Evolutionary conservation across 2,113 vertebrate species (phyloP), one percentile per base, ranked within the genome.

Genomic region (Spizaetus ornatus): DNA sequence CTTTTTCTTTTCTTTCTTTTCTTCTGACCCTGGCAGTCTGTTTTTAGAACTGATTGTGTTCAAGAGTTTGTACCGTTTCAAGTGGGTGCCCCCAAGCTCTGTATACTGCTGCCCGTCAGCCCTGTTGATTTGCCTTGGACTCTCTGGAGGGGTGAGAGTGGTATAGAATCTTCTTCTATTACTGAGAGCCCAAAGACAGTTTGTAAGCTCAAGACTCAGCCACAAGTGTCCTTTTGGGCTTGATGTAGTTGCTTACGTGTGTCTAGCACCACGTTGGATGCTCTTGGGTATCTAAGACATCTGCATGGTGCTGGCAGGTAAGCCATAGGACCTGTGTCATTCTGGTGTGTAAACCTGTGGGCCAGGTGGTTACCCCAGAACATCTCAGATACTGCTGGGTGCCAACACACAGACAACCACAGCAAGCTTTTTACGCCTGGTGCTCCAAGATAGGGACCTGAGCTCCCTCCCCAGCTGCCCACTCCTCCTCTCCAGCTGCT

Each of bases 371-470:
- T 48, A 31, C 48, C 14, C 13, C 21, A 48, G 27, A 62, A 45
- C 32, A 38, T 59, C 61, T 85, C 38, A 14, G 32, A 9, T 34
- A 17, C 69, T 67, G 42, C 43, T 86, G 25, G 31, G 32, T 86
- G 12, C 40, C 73, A 56, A 22, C 15, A 26, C 5, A 1, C 1
- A 7, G 50, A 18, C 16, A 61, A 36, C 13, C 1, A 0, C 10
- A 61, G 34, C 9, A 34, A 43, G 19, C 2, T 43, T 5, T 69
- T 45, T 29, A 29, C 0, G 0, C 21, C 56, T 86, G 70, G 29
- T 0, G 1, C 31, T 71, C 38, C 0, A 1, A 36, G 21, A 14
- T 6, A 36, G 47, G 45, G 31, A 26, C 47, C 31, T 76, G n/a
- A 53, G 52, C 52, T 31, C 29, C 14, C 9, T 48, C 25, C n/a